Evolutionary conservation across 2,888 invertebrate species (phyloP).

Genomic region (Acanthosepion lycidas): DNA sequence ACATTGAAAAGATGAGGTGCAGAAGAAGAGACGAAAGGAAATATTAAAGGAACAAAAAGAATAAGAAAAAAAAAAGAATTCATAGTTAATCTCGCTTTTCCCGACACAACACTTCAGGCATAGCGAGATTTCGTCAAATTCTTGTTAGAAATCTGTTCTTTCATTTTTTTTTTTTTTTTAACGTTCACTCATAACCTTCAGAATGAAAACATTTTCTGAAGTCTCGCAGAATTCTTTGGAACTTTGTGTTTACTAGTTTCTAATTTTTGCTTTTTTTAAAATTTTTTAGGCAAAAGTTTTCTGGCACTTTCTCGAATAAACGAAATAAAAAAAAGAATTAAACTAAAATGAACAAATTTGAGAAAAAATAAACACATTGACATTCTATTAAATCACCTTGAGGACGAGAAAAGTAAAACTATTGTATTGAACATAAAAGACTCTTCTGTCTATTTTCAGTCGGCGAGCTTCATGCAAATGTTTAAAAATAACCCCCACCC

Average conservation of each 20-base stretch:
- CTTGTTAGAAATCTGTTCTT: neutral
- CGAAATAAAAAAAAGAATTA: neutral
- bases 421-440: neutral
- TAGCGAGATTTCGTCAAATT: slow-evolving; percentile 33
- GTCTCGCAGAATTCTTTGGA: neutral
- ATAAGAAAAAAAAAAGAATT: neutral
- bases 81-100: neutral
- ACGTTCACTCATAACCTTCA: neutral
- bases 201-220: neutral
- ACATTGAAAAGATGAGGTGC: neutral
- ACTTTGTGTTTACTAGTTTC: neutral
- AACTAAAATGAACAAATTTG: neutral
- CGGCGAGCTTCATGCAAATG: neutral
- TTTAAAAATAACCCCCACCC: neutral
- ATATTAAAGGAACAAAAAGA: neutral
- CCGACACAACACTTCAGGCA: neutral
- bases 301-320: neutral
- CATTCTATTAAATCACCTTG: neutral
- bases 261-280: neutral
- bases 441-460: neutral
- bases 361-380: neutral
- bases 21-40: neutral
- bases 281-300: neutral
- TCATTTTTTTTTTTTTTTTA: neutral
- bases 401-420: neutral